A percentile compares a stretch with the other conserved stretches of the same genome.
These are phyloP conservation scores for Xyrauchen texanus DNA, from an alignment of 2,113 vertebrate species.

Conservation along the genomic window DNA sequence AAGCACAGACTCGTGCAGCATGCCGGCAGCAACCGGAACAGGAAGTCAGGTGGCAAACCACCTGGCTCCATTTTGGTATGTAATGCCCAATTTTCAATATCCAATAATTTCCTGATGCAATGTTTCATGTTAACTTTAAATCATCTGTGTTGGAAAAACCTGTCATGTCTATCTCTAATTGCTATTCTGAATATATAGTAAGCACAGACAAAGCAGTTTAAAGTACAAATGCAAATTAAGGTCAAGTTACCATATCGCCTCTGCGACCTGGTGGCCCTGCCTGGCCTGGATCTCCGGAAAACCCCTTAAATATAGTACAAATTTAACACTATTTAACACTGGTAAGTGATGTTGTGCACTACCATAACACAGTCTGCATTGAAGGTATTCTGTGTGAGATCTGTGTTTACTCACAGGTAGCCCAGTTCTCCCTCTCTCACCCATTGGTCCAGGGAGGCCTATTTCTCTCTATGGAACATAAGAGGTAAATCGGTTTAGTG, in stretches of 20 bases:
- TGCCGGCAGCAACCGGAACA: too few relatives aligned
- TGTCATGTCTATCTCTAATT: too few relatives aligned
- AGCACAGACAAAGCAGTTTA: not conserved
- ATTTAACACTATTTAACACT: not conserved
- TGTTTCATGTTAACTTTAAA: too few relatives aligned
- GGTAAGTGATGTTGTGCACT: not conserved
- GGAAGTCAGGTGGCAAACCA: too few relatives aligned
- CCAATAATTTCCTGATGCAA: too few relatives aligned
- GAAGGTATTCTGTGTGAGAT: too few relatives aligned
- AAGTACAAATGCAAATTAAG: not conserved
- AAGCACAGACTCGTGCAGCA: too few relatives aligned
- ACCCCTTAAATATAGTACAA: conserved; percentile 68
- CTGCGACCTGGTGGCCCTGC: conserved; percentile 68
- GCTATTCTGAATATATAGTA: too few relatives aligned
- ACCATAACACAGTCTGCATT: not conserved
- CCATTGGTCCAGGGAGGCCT: conserved; percentile 69
- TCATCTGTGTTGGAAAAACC: too few relatives aligned
- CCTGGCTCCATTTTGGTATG: too few relatives aligned
- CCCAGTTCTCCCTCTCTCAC: conserved; percentile 76
- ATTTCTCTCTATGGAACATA: conserved; percentile 66
- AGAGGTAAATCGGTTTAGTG: not conserved
- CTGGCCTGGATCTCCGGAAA: conserved; percentile 70
- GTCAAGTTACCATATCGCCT: conserved; percentile 70
- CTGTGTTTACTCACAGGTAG: conserved; percentile 70
- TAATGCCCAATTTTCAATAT: too few relatives aligned